A percentile compares a stretch with the other conserved stretches of the same genome.
phyloP scores from a whole-genome alignment of 2,797 vertebrate species.

The Enteromius fasciolatus region DNA sequence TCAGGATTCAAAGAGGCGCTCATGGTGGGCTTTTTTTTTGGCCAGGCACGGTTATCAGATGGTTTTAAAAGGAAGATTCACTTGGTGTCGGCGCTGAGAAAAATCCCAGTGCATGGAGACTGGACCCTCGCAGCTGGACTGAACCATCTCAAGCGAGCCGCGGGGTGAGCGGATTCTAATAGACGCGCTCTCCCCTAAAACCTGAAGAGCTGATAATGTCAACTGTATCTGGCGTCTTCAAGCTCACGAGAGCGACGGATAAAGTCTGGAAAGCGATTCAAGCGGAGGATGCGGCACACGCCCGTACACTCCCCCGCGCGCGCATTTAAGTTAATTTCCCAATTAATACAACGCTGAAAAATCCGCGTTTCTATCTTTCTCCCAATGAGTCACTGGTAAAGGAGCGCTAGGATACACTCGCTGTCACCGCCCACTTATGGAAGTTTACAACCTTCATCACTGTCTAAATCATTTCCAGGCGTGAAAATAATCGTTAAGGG shows the following conservation, averaged over 20 bases:
- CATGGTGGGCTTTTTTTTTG: conserved; percentile 72
- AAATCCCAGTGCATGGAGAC: conserved; percentile 95
- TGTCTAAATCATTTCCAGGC: conserved; percentile 56
- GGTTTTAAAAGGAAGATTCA: conserved; percentile 79
- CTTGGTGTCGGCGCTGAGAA: conserved; percentile 84
- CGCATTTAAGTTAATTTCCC: conserved; percentile 63
- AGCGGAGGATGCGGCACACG: not conserved
- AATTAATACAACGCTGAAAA: conserved; percentile 64
- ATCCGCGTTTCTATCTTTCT: conserved; percentile 69
- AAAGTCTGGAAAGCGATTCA: conserved; percentile 51
- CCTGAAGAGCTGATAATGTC: conserved; percentile 49
- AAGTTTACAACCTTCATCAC: conserved; percentile 68
- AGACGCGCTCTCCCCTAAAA: conserved; percentile 72
- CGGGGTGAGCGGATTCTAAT: conserved; percentile 76
- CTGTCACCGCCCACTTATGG: conserved; percentile 58
- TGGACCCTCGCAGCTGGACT: conserved; percentile 97
- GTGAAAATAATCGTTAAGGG: conserved; percentile 62
- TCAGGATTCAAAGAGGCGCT: conserved; percentile 74
- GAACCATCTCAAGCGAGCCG: conserved; percentile 92
- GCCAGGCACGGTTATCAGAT: conserved; percentile 76
- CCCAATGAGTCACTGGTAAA: conserved; percentile 50
- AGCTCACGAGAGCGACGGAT: conserved; percentile 54
- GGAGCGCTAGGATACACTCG: conserved; percentile 63
- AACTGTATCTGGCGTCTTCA: conserved; percentile 67
- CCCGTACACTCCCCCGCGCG: conserved; percentile 4